Evolutionary conservation across 53 echinoderm and acorn worm genomes (phyloP).

Genomic region (Arbacia lixula): DNA sequence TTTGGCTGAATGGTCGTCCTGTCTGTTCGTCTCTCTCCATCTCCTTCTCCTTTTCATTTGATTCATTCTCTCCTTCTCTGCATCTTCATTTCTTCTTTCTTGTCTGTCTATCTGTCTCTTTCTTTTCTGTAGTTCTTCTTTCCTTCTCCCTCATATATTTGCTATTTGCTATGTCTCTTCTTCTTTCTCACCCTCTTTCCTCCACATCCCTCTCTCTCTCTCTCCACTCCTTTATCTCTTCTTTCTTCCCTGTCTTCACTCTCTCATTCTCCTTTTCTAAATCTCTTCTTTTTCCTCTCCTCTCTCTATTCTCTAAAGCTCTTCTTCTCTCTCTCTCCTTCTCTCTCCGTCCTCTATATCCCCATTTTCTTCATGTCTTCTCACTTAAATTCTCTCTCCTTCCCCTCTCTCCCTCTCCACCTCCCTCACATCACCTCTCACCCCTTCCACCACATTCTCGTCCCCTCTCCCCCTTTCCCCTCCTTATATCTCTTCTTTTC

Average conservation of each 20-base stretch:
- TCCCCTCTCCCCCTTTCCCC: neutral
- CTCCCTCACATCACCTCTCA: neutral
- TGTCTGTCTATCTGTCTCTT: neutral
- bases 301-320: neutral
- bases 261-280: neutral
- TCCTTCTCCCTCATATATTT: neutral
- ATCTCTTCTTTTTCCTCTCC: neutral
- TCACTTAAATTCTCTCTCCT: neutral
- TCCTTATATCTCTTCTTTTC: no score
- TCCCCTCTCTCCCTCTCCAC: neutral
- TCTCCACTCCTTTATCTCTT: neutral
- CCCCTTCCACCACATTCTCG: neutral
- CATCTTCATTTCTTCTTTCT: neutral
- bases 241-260: neutral
- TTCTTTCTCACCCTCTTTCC: neutral
- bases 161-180: neutral
- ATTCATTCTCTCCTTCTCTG: neutral
- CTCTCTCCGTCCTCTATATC: neutral
- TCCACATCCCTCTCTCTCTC: neutral
- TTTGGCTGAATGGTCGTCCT: no score
- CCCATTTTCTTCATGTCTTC: neutral
- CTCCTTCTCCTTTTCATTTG: neutral
- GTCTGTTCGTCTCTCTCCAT: no score
- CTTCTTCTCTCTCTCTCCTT: neutral
- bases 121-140: neutral